A percentile compares a stretch with the other conserved stretches of the same genome.
phyloP scores from a whole-genome alignment of 1,140 invertebrate genomes.

The Drosophila quadrilineata region DNA sequence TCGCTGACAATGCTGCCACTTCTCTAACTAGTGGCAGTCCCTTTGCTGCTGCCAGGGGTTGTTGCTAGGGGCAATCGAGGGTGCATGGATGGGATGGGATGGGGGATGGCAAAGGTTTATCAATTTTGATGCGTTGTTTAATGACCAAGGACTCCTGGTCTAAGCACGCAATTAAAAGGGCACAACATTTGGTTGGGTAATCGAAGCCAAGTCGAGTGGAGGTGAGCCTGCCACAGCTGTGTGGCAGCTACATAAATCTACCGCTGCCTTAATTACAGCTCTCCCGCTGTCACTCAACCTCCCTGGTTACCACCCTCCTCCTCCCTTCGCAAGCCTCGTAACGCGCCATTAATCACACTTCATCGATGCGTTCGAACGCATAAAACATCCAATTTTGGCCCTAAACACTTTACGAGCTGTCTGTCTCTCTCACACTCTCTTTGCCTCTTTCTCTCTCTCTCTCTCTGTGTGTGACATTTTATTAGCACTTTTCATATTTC shows the following conservation, averaged over 20 bases:
- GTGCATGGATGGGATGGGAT: not conserved
- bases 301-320: too few relatives aligned
- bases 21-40: too few relatives aligned
- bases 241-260: slow-evolving; percentile 54
- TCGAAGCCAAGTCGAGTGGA: slow-evolving; percentile 21
- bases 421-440: too few relatives aligned
- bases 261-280: slow-evolving; percentile 59
- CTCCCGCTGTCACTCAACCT: too few relatives aligned
- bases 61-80: not conserved
- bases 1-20: slow-evolving; percentile 6
- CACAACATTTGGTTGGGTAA: slow-evolving; percentile 28
- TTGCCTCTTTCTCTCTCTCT: too few relatives aligned
- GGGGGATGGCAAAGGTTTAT: slow-evolving; percentile 42
- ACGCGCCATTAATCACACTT: slow-evolving; percentile 75
- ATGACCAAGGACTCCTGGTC: slow-evolving; percentile 59
- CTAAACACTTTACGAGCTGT: slow-evolving; percentile 46
- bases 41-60: too few relatives aligned
- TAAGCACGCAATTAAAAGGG: slow-evolving; percentile 72
- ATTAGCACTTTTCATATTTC: slow-evolving; percentile 72
- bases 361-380: slow-evolving; percentile 61
- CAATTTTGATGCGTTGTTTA: slow-evolving; percentile 71
- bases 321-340: slow-evolving; percentile 63
- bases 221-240: slow-evolving; percentile 41
- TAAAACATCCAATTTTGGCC: slow-evolving; percentile 65
- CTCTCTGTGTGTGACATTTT: slow-evolving; percentile 49